These are phyloP conservation scores for Strongylocentrotus purpuratus DNA, from an alignment of 35 echinoderm and acorn worm species.

Conservation along the genomic window DNA sequence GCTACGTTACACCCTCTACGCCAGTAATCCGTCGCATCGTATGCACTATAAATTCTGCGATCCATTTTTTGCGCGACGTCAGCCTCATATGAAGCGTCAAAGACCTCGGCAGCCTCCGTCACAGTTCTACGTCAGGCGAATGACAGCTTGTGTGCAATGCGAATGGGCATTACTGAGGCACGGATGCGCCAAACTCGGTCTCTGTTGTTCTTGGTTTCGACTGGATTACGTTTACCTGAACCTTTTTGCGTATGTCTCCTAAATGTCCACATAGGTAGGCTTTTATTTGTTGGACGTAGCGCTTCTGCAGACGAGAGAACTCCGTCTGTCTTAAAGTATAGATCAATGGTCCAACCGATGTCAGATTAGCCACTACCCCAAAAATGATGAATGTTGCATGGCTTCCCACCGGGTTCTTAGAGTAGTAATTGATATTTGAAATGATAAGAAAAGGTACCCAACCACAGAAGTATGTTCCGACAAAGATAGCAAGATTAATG, in stretches of 20 bases:
- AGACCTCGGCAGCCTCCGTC: too few relatives aligned
- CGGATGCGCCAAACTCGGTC: background rate
- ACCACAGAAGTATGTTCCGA: background rate
- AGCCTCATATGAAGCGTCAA: too few relatives aligned
- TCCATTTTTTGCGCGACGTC: too few relatives aligned
- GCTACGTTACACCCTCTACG: too few relatives aligned
- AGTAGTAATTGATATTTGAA: background rate
- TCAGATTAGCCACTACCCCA: background rate
- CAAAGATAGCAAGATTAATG: background rate
- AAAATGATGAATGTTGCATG: background rate
- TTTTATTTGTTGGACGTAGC: background rate
- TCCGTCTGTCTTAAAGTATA: slow-evolving; percentile 2
- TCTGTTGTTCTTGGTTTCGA: background rate
- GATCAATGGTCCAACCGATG: background rate
- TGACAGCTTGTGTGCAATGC: too few relatives aligned
- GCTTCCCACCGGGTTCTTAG: too few relatives aligned
- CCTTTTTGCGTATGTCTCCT: background rate
- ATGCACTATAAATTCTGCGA: too few relatives aligned
- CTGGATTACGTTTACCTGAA: background rate
- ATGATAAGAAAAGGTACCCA: background rate
- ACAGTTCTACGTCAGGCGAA: too few relatives aligned
- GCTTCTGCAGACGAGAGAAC: background rate
- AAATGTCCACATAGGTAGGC: background rate
- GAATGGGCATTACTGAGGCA: background rate
- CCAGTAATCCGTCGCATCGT: too few relatives aligned